Percentiles rank a stretch among this genome's conserved stretches.
These are phyloP conservation scores for Ammospiza maritima DNA, from an alignment of 2,797 vertebrate species.

Conservation along the genomic window DNA sequence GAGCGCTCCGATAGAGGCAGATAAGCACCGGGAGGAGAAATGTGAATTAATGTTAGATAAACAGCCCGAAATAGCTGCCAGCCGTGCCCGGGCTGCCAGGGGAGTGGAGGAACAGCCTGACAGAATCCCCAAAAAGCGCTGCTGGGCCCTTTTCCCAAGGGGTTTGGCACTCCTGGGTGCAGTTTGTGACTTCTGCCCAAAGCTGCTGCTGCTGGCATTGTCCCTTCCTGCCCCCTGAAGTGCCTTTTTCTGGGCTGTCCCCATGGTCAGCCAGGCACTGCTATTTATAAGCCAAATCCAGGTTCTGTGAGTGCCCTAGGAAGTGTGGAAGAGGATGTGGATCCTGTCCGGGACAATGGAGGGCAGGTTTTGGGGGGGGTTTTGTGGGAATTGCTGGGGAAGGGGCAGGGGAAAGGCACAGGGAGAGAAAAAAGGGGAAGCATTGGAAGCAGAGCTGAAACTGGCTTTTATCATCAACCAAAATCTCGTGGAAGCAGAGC, in stretches of 20 bases:
- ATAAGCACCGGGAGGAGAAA: conserved; percentile 30
- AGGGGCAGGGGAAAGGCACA: neutral
- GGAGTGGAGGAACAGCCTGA: neutral
- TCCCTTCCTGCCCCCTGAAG: neutral
- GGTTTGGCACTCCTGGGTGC: neutral
- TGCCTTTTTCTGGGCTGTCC: neutral
- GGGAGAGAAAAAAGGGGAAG: neutral
- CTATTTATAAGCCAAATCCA: neutral
- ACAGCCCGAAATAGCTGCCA: neutral
- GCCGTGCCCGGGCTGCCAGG: neutral
- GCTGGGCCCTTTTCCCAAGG: rapidly evolving
- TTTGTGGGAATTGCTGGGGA: neutral
- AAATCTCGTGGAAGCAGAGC: neutral
- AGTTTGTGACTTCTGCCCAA: neutral
- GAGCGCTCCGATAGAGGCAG: neutral
- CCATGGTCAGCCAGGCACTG: neutral
- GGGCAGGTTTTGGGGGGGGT: rapidly evolving
- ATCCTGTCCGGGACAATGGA: conserved; percentile 14
- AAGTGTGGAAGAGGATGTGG: conserved; percentile 33
- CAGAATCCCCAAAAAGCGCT: neutral
- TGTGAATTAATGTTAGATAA: neutral
- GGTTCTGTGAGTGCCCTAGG: neutral
- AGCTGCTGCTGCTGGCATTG: neutral
- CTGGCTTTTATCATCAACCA: too few relatives aligned
- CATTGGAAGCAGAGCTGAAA: neutral